These are phyloP conservation scores for Odontesthes bonariensis DNA, from an alignment of 2,113 vertebrate species.

Conservation along the genomic window DNA sequence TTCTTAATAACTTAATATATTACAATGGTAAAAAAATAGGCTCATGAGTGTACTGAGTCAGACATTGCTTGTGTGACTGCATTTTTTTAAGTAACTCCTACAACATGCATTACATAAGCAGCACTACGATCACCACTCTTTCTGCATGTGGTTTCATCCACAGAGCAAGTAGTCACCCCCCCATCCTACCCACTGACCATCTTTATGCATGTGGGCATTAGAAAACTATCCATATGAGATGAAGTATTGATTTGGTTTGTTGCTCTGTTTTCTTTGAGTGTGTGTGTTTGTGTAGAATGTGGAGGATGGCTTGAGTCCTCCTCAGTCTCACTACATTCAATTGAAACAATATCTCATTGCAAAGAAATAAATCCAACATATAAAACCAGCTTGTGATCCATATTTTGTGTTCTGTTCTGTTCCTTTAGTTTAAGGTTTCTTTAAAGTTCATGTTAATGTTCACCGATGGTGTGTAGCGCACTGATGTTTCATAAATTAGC, in stretches of 20 bases:
- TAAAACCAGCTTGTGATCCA: background rate
- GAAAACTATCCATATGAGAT: constrained; percentile 28
- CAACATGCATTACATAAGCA: constrained; percentile 51
- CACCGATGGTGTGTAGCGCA: background rate
- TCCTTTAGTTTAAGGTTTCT: background rate
- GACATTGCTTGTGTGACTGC: constrained; percentile 54
- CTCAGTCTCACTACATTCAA: constrained; percentile 13
- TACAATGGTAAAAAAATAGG: background rate
- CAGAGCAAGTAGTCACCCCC: constrained; percentile 32
- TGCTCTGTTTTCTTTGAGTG: constrained; percentile 17
- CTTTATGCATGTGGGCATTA: constrained; percentile 49
- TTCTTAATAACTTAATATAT: constrained; percentile 5
- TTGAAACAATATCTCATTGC: constrained; percentile 10
- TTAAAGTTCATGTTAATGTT: background rate
- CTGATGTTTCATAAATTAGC: background rate
- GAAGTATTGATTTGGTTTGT: constrained; percentile 16
- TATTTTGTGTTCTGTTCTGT: background rate
- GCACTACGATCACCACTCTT: constrained; percentile 29
- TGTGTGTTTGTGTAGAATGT: constrained; percentile 4
- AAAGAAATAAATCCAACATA: background rate
- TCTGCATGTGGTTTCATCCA: constrained; percentile 40
- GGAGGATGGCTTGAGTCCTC: constrained; percentile 23
- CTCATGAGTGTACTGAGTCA: constrained; percentile 31
- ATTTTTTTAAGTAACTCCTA: constrained; percentile 50
- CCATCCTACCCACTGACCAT: constrained; percentile 65